Percentiles rank a stretch among this genome's conserved stretches.
These are phyloP conservation scores for Mythimna albipuncta DNA, from an alignment of 2,888 invertebrate species.

Conservation along the genomic window DNA sequence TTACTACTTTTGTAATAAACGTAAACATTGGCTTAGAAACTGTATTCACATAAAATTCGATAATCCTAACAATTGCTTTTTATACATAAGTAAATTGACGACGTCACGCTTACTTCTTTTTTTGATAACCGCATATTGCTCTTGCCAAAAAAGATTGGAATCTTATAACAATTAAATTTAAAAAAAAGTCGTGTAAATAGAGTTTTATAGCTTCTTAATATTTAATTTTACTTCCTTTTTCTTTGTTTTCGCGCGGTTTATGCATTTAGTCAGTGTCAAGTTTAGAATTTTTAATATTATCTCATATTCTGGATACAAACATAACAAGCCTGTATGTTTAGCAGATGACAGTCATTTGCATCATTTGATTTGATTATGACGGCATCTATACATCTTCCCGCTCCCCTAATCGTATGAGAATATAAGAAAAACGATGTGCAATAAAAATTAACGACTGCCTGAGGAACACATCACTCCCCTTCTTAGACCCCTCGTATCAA, in stretches of 20 bases:
- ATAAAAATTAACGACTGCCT: conserved; percentile 82
- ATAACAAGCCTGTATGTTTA: background rate
- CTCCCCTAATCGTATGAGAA: conserved; percentile 35
- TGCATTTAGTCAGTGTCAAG: no score
- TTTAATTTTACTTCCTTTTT: no score
- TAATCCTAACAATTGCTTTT: background rate
- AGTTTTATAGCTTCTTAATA: no score
- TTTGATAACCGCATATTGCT: background rate
- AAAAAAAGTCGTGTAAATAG: no score
- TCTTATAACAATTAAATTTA: no score
- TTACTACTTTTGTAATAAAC: background rate
- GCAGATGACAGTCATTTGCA: conserved; percentile 34
- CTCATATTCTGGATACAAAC: no score
- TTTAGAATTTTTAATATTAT: no score
- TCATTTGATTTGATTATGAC: conserved; percentile 21
- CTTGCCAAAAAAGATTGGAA: background rate
- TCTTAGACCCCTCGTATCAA: conserved; percentile 80
- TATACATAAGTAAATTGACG: background rate
- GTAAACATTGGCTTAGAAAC: background rate
- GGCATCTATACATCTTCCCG: conserved; percentile 37
- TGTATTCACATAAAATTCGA: background rate
- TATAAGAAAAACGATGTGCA: conserved; percentile 74
- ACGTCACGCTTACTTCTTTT: background rate
- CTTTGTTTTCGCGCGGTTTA: no score
- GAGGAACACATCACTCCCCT: conserved; percentile 71